Percentiles rank a stretch among this genome's conserved stretches.
These are phyloP conservation scores for Smittia aterrima DNA, from an alignment of 2,888 invertebrate species.

Conservation along the genomic window DNA sequence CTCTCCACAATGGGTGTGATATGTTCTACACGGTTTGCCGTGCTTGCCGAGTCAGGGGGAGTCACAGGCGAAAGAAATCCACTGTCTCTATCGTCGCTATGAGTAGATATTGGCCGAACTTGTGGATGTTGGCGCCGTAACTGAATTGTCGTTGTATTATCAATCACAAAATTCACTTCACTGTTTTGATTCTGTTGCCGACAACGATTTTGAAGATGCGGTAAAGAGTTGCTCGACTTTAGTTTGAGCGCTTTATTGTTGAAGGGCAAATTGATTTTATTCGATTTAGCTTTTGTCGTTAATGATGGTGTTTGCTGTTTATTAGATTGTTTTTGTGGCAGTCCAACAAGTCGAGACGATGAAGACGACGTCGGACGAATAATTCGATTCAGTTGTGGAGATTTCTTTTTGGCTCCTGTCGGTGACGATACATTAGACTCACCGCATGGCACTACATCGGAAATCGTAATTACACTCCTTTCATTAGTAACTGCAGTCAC, in stretches of 20 bases:
- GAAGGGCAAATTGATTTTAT: not conserved
- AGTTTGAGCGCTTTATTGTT: not conserved
- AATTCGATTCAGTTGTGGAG: slow-evolving; percentile 43
- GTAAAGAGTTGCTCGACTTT: slow-evolving; percentile 29
- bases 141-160: slow-evolving; percentile 32
- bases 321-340: slow-evolving; percentile 34
- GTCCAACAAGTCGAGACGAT: slow-evolving; percentile 43
- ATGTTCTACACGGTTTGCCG: too few species aligned
- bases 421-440: not conserved
- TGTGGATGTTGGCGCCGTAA: slow-evolving; percentile 48
- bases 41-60: slow-evolving; percentile 51
- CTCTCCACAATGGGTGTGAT: slow-evolving; percentile 5
- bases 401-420: slow-evolving; percentile 38
- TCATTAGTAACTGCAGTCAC: slow-evolving; percentile 10
- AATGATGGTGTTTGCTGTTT: slow-evolving; percentile 22
- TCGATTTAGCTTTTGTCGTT: not conserved
- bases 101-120: slow-evolving; percentile 51
- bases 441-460: slow-evolving; percentile 29
- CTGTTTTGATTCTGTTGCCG: slow-evolving; percentile 1
- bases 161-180: slow-evolving; percentile 29
- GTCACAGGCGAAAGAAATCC: slow-evolving; percentile 64
- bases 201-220: slow-evolving; percentile 19
- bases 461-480: slow-evolving; percentile 33
- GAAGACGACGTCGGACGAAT: slow-evolving; percentile 43
- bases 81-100: slow-evolving; percentile 63